Conservation (phyloP, 2,797 vertebrate genomes). For the Sardinella longiceps region DNA sequence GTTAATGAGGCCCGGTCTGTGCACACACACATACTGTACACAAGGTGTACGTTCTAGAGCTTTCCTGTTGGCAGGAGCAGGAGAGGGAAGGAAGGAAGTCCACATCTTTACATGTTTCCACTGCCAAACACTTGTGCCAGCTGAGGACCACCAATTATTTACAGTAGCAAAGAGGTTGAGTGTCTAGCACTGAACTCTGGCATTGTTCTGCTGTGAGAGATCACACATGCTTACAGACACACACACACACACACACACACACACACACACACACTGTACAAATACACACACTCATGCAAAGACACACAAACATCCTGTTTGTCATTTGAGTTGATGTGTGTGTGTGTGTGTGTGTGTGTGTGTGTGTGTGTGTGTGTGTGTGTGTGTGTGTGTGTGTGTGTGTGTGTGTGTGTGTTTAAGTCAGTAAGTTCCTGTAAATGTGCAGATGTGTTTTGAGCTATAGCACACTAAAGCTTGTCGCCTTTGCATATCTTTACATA, state of each 20-base stretch:
- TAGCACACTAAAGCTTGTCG: too few relatives aligned
- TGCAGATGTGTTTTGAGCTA: not conserved
- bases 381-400: not conserved
- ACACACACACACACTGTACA: not conserved
- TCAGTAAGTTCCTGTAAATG: not conserved
- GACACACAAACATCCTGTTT: not conserved
- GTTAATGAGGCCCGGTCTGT: not conserved
- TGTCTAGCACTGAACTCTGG: not conserved
- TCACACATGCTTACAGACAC: not conserved
- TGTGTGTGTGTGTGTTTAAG: not conserved
- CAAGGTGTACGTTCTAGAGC: not conserved
- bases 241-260: not conserved
- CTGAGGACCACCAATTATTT: not conserved
- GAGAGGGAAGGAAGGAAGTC: not conserved
- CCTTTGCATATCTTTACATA: too few relatives aligned
- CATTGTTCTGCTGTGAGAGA: not conserved
- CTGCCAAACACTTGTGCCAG: not conserved
- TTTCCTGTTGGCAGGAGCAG: not conserved
- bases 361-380: not conserved
- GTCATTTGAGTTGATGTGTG: not conserved
- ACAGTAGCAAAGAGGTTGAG: not conserved
- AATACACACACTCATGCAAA: not conserved
- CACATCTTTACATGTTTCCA: not conserved
- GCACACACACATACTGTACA: not conserved
- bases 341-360: not conserved